phyloP scores from a whole-genome alignment of 2,888 invertebrate genomes.

The Halictus quadricinctus region DNA sequence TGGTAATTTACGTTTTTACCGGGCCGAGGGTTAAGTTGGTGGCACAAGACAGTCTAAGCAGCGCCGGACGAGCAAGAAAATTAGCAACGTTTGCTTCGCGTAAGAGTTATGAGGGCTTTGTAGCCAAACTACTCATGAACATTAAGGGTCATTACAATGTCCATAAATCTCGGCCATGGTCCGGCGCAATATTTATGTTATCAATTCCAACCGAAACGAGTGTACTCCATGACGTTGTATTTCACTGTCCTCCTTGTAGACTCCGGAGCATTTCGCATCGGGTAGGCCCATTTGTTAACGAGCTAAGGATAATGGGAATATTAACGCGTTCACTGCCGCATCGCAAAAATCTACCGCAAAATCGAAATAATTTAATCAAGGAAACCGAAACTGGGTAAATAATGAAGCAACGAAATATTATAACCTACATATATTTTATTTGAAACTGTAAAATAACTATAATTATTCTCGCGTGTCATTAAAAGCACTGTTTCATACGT shows the following conservation, averaged over 20 bases:
- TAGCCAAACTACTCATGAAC: slow-evolving; percentile 80
- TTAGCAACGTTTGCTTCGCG: slow-evolving; percentile 73
- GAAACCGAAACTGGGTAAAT: too few species aligned
- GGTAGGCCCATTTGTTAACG: background rate
- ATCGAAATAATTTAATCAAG: background rate
- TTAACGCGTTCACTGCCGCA: background rate
- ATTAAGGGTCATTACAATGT: slow-evolving; percentile 82
- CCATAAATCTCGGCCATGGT: slow-evolving; percentile 79
- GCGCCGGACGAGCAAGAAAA: slow-evolving; percentile 68
- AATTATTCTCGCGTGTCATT: too few species aligned
- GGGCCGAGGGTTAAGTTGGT: slow-evolving; percentile 36
- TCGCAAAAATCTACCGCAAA: background rate
- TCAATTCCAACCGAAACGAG: slow-evolving; percentile 73
- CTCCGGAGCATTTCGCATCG: background rate
- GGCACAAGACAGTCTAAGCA: slow-evolving; percentile 60
- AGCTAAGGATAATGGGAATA: background rate
- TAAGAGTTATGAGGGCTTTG: slow-evolving; percentile 78
- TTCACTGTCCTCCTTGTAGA: background rate
- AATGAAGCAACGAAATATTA: too few species aligned
- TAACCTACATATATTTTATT: too few species aligned
- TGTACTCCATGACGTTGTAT: slow-evolving; percentile 5
- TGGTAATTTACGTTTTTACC: slow-evolving; percentile 70
- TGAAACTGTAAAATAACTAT: too few species aligned
- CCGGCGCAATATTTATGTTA: slow-evolving; percentile 80
- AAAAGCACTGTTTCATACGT: too few species aligned